Conservation (phyloP, 1,140 invertebrate genomes). For the Listronotus bonariensis region DNA sequence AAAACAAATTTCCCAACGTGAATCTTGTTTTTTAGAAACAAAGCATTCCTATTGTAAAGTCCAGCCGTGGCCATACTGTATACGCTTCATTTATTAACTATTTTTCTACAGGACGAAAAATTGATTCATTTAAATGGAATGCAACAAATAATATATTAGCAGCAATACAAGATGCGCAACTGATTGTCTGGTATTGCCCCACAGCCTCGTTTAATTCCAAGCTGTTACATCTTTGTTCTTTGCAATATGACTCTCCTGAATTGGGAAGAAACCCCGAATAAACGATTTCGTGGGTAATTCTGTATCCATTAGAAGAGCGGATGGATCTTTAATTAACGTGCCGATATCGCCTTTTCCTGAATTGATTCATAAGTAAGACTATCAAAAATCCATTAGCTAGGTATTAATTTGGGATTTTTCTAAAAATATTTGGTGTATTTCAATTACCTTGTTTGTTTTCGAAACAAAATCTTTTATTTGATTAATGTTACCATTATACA, state of each 20-base stretch:
- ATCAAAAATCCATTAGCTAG: neutral
- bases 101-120: conserved; percentile 68
- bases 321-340: conserved; percentile 62
- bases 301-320: conserved; percentile 63
- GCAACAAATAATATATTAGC: conserved; percentile 82
- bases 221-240: conserved; percentile 60
- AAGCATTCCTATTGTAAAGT: no score
- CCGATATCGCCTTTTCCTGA: conserved; percentile 61
- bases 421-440: no score
- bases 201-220: conserved; percentile 75
- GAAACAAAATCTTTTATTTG: no score
- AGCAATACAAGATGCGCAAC: conserved; percentile 77
- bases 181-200: conserved; percentile 88
- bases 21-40: no score
- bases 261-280: conserved; percentile 81
- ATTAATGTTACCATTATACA: no score
- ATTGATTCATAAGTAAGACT: conserved; percentile 53
- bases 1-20: no score
- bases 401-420: no score
- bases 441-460: no score
- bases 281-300: conserved; percentile 79
- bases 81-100: no score
- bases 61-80: no score
- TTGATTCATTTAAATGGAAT: conserved; percentile 82
- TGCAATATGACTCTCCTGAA: conserved; percentile 63